These are phyloP conservation scores for Liparis tanakae DNA, from an alignment of 2,797 vertebrate genomes.

Conservation along the genomic window DNA sequence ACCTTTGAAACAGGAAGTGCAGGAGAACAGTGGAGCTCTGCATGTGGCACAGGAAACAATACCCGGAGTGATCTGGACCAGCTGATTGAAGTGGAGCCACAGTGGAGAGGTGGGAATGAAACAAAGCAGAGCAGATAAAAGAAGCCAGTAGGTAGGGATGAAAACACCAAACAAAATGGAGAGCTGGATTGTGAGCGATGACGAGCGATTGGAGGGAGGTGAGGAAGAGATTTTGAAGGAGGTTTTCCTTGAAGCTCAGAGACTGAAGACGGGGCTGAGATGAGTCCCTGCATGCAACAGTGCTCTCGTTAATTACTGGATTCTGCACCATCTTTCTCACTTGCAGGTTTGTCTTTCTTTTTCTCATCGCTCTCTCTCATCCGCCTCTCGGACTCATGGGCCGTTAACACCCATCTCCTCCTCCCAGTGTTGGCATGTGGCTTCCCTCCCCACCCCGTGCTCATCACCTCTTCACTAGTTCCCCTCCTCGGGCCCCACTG, in stretches of 20 bases:
- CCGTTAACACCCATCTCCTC: slow-evolving; percentile 42
- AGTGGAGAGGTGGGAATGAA: slow-evolving; percentile 48
- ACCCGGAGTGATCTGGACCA: slow-evolving; percentile 48
- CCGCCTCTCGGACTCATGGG: slow-evolving; percentile 33
- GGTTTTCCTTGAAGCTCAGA: slow-evolving; percentile 33
- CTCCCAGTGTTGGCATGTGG: slow-evolving; percentile 38
- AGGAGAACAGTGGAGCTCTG: slow-evolving; percentile 34
- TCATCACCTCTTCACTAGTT: slow-evolving; percentile 40
- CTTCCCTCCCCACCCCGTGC: slow-evolving; percentile 25
- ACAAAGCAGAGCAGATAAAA: slow-evolving; percentile 37
- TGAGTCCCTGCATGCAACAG: slow-evolving; percentile 51
- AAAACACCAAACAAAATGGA: slow-evolving; percentile 34
- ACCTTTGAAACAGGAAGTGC: slow-evolving; percentile 38
- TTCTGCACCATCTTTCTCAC: slow-evolving; percentile 33
- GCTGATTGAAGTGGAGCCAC: slow-evolving; percentile 51
- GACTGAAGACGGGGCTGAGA: slow-evolving; percentile 25
- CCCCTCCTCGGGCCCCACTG: slow-evolving; percentile 33
- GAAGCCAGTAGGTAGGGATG: slow-evolving; percentile 11
- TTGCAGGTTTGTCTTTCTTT: slow-evolving; percentile 13
- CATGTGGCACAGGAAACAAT: slow-evolving; percentile 36
- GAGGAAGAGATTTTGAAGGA: slow-evolving; percentile 28
- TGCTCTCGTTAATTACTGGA: slow-evolving; percentile 56
- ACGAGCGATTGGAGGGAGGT: neutral
- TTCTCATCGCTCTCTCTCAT: slow-evolving; percentile 2
- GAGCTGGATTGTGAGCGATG: slow-evolving; percentile 24